Evolutionary conservation across 2,113 vertebrate species (phyloP), one percentile per base, ranked within the genome.

Genomic region (Leucopsar rothschildi): DNA sequence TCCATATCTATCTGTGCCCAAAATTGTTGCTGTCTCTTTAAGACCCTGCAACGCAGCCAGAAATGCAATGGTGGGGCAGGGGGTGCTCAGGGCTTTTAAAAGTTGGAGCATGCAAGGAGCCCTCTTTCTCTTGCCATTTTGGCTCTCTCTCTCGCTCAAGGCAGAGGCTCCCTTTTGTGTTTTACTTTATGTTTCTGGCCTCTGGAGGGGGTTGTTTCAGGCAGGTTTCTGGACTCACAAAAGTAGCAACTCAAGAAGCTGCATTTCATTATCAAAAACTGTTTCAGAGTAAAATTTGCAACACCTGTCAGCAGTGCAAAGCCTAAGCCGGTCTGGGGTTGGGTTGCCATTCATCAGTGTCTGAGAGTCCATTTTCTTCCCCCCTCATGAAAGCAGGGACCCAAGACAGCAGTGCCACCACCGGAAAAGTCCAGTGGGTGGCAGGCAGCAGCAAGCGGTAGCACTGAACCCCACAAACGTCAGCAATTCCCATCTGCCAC

Each of bases 61-160:
- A 76, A 60, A 49, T 0, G 5, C 21, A 79, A 53, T 0, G 0
- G 24, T 7, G 4, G 15, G 39, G 39, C 76, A 64, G 24, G 18
- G 23, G 15, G 24, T 53, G 49, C 31, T 47, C 3, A 2, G 24
- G 47, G 59, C 49, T 64, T 79, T 79, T 64, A 79, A 79, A 79
- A 64, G 60, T 64, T 53, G 60, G 47, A 79, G 60, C 49, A 64
- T 22, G 25, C 24, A 65, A 39, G 49, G 11, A 79, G 24, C 31
- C 25, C 31, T n/a, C 49, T 78, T 31, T 57, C 42, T 59, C 53
- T 72, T 49, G 21, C n/a, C n/a, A 49, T 76, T 61, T 76, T 76
- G 27, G 12, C 45, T 33, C 9, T 70, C 27, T 71, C 33, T 76
- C 47, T 76, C 29, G 33, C 49, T 55, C 31, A 65, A 65, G 60